Evolutionary conservation across 2,888 invertebrate species (phyloP), one percentile per base, ranked within the genome.

Genomic region (Drosophila prostipennis): DNA sequence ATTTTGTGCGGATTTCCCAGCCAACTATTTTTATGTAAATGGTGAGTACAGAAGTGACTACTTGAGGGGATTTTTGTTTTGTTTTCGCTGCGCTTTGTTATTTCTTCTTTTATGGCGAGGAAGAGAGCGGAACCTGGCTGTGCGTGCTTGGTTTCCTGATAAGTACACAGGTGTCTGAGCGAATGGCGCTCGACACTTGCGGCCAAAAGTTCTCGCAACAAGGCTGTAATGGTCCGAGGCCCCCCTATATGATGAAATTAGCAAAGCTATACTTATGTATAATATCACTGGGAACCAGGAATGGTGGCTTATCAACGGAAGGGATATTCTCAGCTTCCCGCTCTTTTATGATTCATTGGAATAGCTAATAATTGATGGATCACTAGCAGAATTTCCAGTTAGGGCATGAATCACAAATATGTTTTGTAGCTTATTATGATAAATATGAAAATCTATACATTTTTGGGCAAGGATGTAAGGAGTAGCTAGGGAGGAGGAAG

Each of bases 21-120:
- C 37, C 48, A 19, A 16, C 45, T 29, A 79, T 71, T 82, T 72
- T 71, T 88, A 83, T 77, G 87, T 81, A 81, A 81, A 81, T 81
- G 80, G 80, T 81, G 52, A 37, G 80, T 88, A 81, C 14, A 46
- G 26, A 26, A n/a, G 10, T 4, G n/a, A 65, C 23, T 23, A 16
- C 11, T 42, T 16, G 0, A 2, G 45, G 8, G n/a, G 26, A 4
- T 0, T 23, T 11, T 23, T 32, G 8, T 23, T 23, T 11, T 2
- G 23, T 14, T 55, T 16, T 11, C 13, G 19, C 3, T 42, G 42
- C 3, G 49, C 39, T 53, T 40, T 13, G 14, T 11, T n/a, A 16
- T 2, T 13, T n/a, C 16, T 6, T n/a, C 19, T 43, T 19, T 32
- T 51, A 19, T n/a, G 34, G 3, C 7, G 13, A 6, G 19, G 26